Evolutionary conservation across 2,797 vertebrate species (phyloP), one percentile per base, ranked within the genome.

Genomic region (Aplochiton taeniatus): DNA sequence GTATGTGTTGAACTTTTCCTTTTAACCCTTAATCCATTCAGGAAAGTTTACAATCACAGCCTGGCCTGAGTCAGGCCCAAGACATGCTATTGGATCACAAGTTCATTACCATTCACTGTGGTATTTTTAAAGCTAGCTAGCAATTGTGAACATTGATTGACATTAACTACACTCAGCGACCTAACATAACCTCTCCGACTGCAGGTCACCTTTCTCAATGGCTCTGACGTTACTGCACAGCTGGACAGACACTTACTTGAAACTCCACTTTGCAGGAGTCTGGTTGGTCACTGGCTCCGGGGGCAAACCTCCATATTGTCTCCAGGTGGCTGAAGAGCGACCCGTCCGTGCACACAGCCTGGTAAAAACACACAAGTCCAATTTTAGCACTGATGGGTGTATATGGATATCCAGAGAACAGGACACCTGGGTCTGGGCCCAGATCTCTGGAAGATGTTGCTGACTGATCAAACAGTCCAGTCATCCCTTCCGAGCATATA

Each of bases 291-390:
- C 81, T 31, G 12, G 76, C 20, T 68, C 78, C 91, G 9, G 92
- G 90, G 16, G 85, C 47, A 65, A 95, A 94, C 65, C 87, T 84
- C 93, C 93, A 95, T 49, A 90, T 17, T 0, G 92, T 94, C 81
- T 94, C 93, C 49, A 94, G 89, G 75, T 95, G 91, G 68, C 81
- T 92, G 85, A 94, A 94, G 63, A 95, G 87, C 14, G 83, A 85
- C 11, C 91, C 89, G 1, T 93, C 83, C 11, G 82, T 90, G 50
- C 92, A 93, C 63, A 94, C 80, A 0, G 91, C 93, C 93, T 95
- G 86, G 76, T 85, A 53, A 4, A 70, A 73, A 51, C 5, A 46
- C 6, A 31, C 31, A 31, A 2, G 31, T 31, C 6, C 31, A 31
- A 31, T 31, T 31, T 3, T 31, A 2, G 6, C 31, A 3, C 31